phyloP scores from a whole-genome alignment of 1,140 invertebrate species.

The Pseudomyrmex dendroicus region DNA sequence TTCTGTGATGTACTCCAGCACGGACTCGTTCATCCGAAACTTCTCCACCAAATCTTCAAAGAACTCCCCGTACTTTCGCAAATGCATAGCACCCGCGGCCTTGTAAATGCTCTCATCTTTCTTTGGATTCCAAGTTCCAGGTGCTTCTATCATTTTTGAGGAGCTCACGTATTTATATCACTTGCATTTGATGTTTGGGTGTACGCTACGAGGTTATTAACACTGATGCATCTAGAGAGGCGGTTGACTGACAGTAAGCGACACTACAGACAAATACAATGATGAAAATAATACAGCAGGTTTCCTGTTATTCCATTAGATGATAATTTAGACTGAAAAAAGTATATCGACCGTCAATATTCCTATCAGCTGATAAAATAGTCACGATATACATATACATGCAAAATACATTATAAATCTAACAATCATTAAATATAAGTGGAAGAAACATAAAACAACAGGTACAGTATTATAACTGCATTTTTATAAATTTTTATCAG shows the following conservation, averaged over 20 bases:
- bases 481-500: conserved; percentile 64
- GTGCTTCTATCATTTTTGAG: conserved; percentile 80
- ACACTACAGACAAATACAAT: too few relatives aligned
- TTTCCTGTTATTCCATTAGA: not conserved
- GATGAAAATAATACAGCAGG: too few relatives aligned
- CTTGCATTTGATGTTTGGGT: too few relatives aligned
- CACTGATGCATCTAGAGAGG: too few relatives aligned
- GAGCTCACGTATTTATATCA: too few relatives aligned
- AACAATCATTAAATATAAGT: too few relatives aligned
- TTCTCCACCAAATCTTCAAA: conserved; percentile 88
- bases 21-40: conserved; percentile 77
- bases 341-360: conserved; percentile 5
- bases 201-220: too few relatives aligned
- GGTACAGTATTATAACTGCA: not conserved
- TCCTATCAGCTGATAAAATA: not conserved
- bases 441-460: not conserved
- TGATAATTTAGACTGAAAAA: not conserved
- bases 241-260: too few relatives aligned
- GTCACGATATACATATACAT: too few relatives aligned
- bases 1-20: conserved; percentile 84
- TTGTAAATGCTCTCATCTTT: conserved; percentile 83
- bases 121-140: conserved; percentile 75
- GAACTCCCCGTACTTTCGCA: conserved; percentile 90
- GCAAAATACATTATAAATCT: too few relatives aligned
- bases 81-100: conserved; percentile 87